Conservation (phyloP, 2,888 invertebrate genomes). For the Eubasilissa splendida region DNA sequence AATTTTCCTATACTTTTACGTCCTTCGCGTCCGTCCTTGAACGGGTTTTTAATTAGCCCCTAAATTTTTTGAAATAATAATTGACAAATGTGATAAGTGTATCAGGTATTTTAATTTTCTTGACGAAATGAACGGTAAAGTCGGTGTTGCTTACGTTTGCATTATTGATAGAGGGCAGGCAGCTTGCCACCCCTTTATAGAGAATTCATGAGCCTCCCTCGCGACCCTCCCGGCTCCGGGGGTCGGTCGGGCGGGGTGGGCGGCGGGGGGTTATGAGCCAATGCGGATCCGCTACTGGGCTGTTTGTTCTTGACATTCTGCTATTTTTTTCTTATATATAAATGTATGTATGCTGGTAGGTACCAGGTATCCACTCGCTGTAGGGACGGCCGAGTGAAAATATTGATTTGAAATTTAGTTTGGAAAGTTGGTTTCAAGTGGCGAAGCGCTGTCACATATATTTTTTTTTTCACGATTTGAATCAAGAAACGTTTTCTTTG, state of each 20-base stretch:
- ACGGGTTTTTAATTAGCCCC: too few relatives aligned
- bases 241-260: background rate
- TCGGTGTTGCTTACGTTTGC: constrained; percentile 1
- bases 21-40: too few relatives aligned
- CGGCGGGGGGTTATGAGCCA: background rate
- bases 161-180: constrained; percentile 10
- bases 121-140: too few relatives aligned
- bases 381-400: background rate
- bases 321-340: constrained; percentile 9
- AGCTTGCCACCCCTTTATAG: background rate
- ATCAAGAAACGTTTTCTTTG: too few relatives aligned
- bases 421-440: background rate
- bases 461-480: too few relatives aligned
- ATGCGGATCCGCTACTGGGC: constrained; percentile 5
- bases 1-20: too few relatives aligned
- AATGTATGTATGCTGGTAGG: background rate
- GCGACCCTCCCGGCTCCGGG: background rate
- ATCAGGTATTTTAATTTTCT: background rate
- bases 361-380: too few relatives aligned
- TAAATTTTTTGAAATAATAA: too few relatives aligned
- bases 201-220: background rate
- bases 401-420: constrained; percentile 19
- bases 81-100: too few relatives aligned
- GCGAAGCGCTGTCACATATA: too few relatives aligned
- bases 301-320: constrained; percentile 15